Evolutionary conservation across 2,797 vertebrate species (phyloP), one percentile per base, ranked within the genome.

Genomic region (Forpus xanthops): DNA sequence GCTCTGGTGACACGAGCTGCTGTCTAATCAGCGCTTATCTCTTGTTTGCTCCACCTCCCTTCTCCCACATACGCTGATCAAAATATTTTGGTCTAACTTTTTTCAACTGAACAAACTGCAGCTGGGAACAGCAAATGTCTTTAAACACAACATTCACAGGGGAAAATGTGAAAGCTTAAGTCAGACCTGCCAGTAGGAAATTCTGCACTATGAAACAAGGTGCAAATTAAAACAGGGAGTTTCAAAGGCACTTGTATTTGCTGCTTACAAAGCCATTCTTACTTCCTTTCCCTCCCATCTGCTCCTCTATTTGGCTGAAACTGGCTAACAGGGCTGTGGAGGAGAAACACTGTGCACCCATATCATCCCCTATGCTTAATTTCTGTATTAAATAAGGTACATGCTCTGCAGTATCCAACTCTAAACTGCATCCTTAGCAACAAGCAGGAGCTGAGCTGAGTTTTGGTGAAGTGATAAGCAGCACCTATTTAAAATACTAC

Each of bases 61-160:
- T 84, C 76, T 94, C 90, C 83, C 85, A 88, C 93, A 67, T 6
- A 55, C 15, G 67, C 60, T 30, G 19, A 84, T 90, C 53, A 96
- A 95, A 95, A 90, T 91, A 90, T 86, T 94, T 96, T 88, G 79
- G 73, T 72, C 25, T 90, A 35, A 15, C 42, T 90, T 75, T 80
- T 81, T 41, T 47, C 47, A 90, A 30, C 45, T 60, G 39, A 86
- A 73, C 15, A 17, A 95, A 93, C 66, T 15, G 0, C 85, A 96
- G 85, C 19, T 89, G 65, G 71, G 86, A 96, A 91, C 58, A 96
- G 45, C 17, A 45, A 91, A 33, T 73, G 62, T 64, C 55, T 90
- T 64, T 90, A 88, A 85, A 24, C 28, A 81, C 62, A 82, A 55
- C 53, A 91, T 19, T 72, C 31, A 72, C 12, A 56, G 66, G 35